Evolutionary conservation across 2,888 invertebrate species (phyloP), one percentile per base, ranked within the genome.

Genomic region (Agrochola macilenta): DNA sequence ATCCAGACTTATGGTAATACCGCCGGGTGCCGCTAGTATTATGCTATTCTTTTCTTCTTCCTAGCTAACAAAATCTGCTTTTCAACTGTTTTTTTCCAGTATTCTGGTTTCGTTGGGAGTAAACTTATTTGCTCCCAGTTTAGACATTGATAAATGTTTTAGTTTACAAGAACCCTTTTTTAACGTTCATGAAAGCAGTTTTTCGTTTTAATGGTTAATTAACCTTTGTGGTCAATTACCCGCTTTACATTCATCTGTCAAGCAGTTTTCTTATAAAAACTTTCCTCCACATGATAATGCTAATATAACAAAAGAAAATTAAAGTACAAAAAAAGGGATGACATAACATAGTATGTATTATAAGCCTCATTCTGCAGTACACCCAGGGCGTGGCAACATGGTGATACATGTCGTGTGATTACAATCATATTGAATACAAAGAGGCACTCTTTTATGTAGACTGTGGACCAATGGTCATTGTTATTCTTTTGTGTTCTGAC

Each of bases 391-490:
- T 87, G 82, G 80, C 75, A 39, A 69, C 79, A 65, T 39, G 76
- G 80, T 85, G 86, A 84, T 85, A 77, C 82, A 87, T 82, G 78
- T 83, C 82, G 79, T 76, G 30, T 69, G 92, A 92, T 93, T 88
- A 90, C 88, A 86, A 92, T 92, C 92, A 86, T 87, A 90, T 90
- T 90, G 89, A 90, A 92, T 91, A 92, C 91, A 92, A 92, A 92
- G 86, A 89, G 60, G 61, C 26, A 54, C 79, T 68, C 76, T 68
- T 75, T 57, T 82, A 76, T 84, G 63, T 78, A 69, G 79, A 12
- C 74, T 84, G 70, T 77, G 79, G 80, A 80, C 77, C 76, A 81
- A 87, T 84, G 84, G 83, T 79, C 84, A 89, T 89, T 89, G 87
- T 89, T 77, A 65, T 49, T 35, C 74, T 68, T 69, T 83, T 81